Evolutionary conservation across 2,888 invertebrate species (phyloP).

Genomic region (Antheraea yamamai): DNA sequence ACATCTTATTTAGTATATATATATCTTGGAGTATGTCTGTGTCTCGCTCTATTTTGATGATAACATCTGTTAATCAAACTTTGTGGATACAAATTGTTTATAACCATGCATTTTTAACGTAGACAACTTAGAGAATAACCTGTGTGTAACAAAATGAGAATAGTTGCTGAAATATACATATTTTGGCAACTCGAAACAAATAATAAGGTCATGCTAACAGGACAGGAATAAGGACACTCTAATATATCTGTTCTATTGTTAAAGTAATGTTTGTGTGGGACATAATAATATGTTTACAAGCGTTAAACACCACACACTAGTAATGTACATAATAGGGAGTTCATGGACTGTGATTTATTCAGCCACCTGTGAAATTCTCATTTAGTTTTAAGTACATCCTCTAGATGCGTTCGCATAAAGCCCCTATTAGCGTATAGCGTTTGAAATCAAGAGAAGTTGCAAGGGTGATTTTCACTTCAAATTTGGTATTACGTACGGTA

Average conservation of each 20-base stretch:
- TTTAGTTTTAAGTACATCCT: slow-evolving; percentile 13
- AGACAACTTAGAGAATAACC: neutral
- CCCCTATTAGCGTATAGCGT: neutral
- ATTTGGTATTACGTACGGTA: neutral
- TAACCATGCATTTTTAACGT: neutral
- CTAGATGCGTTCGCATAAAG: slow-evolving; percentile 1
- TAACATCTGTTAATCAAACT: neutral
- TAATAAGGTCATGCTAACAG: neutral
- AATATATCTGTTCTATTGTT: neutral
- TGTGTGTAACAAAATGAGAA: neutral
- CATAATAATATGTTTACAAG: neutral
- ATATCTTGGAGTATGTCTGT: neutral
- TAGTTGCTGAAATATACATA: neutral
- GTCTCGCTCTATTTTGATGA: too few relatives aligned
- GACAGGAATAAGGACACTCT: neutral
- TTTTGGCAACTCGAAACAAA: too few relatives aligned
- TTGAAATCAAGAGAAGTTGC: slow-evolving; percentile 1
- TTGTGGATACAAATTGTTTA: neutral
- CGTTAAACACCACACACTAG: neutral
- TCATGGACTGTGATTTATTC: slow-evolving; percentile 4
- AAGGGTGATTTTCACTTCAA: neutral
- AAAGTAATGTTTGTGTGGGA: neutral
- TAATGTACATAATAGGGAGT: neutral
- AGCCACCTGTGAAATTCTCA: slow-evolving; percentile 13
- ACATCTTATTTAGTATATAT: too few relatives aligned